Base-by-base conservation (phyloP, 1,140 invertebrate genomes). In the Oreohelix idahoensis region DNA sequence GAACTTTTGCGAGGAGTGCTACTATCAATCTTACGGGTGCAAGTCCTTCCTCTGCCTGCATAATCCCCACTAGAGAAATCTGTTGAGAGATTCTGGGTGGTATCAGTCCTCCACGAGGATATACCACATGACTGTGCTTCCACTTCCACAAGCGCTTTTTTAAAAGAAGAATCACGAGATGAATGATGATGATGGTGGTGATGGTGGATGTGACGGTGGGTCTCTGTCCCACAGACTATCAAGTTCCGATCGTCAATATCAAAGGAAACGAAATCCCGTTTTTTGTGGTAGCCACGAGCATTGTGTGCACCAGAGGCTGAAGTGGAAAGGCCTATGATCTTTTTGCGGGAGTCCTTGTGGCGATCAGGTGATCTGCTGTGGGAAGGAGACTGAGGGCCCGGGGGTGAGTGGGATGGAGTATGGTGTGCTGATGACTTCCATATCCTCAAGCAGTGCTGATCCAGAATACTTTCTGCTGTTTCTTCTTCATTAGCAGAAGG, bases 401-500 rank as follows among this genome's bases (percentile, higher is more conserved):
- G 89, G 15, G 85, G 89, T 8, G 91, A 90, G 63, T 95, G 94
- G 84, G 95, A 95, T 15, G 96, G 96, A 58, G 96, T 97, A 87
- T 95, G 94, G 92, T 97, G 96, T n/a, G 96, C 95, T 0, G 90
- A 92, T 81, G 89, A 89, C 79, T 90, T 91, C 95, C 96, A 98
- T 81, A 98, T 96, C 74, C 96, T 93, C 39, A 96, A 97, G 66
- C 97, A 96, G 93, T 98, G 97, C 89, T 97, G 95, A 92, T 98
- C 97, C 93, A 94, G 13, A 80, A 93, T 93, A 85, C 96, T 96
- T 90, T 98, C 96, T 90, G 96, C 96, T 92, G 96, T 96, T 51
- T 92, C 92, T 85, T 91, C 90, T 29, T 91, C 90, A 69, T 84
- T 82, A 32, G 87, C 85, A 13, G 87, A 87, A 81, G 88, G 87